Conservation (phyloP, 2,113 vertebrate genomes). For the Siphamia tubifer region DNA sequence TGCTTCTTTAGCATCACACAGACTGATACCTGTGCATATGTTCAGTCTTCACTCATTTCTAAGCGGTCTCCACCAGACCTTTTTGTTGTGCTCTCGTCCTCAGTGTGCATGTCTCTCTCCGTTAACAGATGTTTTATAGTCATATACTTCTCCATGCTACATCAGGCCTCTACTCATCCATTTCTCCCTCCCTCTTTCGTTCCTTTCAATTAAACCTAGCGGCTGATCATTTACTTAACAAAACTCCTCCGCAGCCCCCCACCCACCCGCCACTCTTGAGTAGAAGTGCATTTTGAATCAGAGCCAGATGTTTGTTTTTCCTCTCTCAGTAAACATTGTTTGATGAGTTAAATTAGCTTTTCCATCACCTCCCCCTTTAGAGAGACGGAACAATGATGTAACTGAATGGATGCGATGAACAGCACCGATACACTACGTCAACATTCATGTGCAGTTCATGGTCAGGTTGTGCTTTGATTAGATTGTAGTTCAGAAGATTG, state of each 20-base stretch:
- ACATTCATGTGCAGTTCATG: neutral
- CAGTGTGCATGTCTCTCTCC: neutral
- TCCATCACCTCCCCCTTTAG: neutral
- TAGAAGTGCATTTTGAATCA: slow-evolving; percentile 35
- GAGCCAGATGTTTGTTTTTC: slow-evolving; percentile 45
- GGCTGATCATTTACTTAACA: slow-evolving; percentile 44
- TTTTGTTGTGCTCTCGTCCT: neutral
- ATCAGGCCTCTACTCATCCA: slow-evolving; percentile 7
- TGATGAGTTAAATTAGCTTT: slow-evolving; percentile 49
- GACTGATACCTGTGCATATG: too few species aligned
- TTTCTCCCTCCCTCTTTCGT: slow-evolving; percentile 16
- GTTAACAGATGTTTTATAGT: slow-evolving; percentile 21
- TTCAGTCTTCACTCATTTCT: too few species aligned
- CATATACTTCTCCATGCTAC: neutral
- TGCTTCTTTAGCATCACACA: too few species aligned
- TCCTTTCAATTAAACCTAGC: slow-evolving; percentile 50
- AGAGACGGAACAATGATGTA: neutral
- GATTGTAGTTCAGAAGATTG: neutral
- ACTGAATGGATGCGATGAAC: neutral
- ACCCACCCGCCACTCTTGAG: neutral
- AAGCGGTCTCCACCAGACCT: neutral
- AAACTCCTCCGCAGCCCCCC: slow-evolving; percentile 12
- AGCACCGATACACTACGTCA: neutral
- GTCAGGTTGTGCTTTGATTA: slow-evolving; percentile 35
- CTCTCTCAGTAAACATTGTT: slow-evolving; percentile 44